These are phyloP conservation scores for Dastarcus helophoroides DNA, from an alignment of 2,888 invertebrate genomes.

Conservation along the genomic window DNA sequence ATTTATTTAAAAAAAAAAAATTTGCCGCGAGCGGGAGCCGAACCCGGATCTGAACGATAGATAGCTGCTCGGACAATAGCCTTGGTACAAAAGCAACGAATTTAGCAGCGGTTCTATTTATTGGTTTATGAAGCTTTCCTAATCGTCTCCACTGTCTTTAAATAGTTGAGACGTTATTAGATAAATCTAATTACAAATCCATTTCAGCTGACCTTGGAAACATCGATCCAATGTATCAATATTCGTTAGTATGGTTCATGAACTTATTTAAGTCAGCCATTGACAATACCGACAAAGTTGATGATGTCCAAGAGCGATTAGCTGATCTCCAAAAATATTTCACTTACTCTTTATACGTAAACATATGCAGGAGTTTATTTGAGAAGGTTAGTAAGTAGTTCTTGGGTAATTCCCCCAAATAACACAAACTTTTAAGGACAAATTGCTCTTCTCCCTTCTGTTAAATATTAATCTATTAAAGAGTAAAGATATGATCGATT, in stretches of 20 bases:
- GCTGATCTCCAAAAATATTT: conserved; percentile 67
- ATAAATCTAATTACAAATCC: no score
- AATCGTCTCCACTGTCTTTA: neutral
- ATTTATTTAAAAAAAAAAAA: no score
- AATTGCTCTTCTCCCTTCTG: conserved; percentile 75
- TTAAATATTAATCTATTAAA: conserved; percentile 59
- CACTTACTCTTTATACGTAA: conserved; percentile 79
- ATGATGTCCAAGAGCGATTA: conserved; percentile 64
- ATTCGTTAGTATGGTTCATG: conserved; percentile 89
- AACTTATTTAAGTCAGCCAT: conserved; percentile 77
- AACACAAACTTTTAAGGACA: conserved; percentile 50
- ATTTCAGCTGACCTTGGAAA: conserved; percentile 70
- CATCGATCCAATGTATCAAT: conserved; percentile 97
- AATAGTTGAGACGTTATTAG: neutral
- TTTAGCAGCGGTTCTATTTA: no score
- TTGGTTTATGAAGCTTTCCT: no score
- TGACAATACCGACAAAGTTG: conserved; percentile 75
- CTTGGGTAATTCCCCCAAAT: conserved; percentile 2
- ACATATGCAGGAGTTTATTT: conserved; percentile 87
- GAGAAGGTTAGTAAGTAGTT: conserved; percentile 53
- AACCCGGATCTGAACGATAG: no score
- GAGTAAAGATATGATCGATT: conserved; percentile 47
- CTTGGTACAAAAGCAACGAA: no score
- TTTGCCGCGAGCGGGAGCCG: no score
- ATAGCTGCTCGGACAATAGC: no score